These are phyloP conservation scores for Cremastinae sp. DNA, from an alignment of 2,888 invertebrate species.

Conservation along the genomic window DNA sequence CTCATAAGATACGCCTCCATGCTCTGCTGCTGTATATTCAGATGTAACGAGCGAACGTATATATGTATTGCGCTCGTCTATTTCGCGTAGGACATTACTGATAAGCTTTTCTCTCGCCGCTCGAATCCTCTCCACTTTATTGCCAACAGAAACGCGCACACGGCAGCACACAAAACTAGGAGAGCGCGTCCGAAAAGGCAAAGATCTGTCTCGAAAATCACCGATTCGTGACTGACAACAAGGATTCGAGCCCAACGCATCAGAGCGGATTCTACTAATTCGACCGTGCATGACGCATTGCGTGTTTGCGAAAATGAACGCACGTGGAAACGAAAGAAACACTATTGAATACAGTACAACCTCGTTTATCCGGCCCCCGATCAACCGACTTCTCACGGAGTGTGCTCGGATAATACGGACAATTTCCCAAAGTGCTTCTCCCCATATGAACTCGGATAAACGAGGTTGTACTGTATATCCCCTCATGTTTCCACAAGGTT, in stretches of 20 bases:
- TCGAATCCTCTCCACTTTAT: slow-evolving; percentile 32
- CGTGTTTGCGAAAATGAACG: slow-evolving; percentile 17
- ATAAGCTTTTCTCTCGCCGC: slow-evolving; percentile 54
- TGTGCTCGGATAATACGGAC: too few relatives aligned
- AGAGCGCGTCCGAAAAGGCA: neutral
- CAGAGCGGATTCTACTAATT: slow-evolving; percentile 35
- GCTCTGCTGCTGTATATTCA: neutral
- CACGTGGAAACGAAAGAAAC: neutral
- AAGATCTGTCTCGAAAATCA: slow-evolving; percentile 44
- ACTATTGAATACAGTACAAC: slow-evolving; percentile 15
- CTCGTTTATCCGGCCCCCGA: too few relatives aligned
- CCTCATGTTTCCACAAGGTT: too few relatives aligned
- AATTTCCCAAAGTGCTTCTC: too few relatives aligned
- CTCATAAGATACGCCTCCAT: slow-evolving; percentile 4
- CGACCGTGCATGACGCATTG: slow-evolving; percentile 10
- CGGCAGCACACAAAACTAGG: too few relatives aligned
- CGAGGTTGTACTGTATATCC: too few relatives aligned
- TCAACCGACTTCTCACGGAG: too few relatives aligned
- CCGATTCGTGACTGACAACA: slow-evolving; percentile 50
- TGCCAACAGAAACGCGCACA: slow-evolving; percentile 7
- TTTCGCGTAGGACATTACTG: slow-evolving; percentile 50
- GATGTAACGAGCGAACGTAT: slow-evolving; percentile 30
- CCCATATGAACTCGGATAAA: too few relatives aligned
- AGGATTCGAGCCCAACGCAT: slow-evolving; percentile 41
- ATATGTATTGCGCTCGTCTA: slow-evolving; percentile 38